Evolutionary conservation across 2,888 invertebrate species (phyloP).

Genomic region (Carterocephalus palaemon): DNA sequence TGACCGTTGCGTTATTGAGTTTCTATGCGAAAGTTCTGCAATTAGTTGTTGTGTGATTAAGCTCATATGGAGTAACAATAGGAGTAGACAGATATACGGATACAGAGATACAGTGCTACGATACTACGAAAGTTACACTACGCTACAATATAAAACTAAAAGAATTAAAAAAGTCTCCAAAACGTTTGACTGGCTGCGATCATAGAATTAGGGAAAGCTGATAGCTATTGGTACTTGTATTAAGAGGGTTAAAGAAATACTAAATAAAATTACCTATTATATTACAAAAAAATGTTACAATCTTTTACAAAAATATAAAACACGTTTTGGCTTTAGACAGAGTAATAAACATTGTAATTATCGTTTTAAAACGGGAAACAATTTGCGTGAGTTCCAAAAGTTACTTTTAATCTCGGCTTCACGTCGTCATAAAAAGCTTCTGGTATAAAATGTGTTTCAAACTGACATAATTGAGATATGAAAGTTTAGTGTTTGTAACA

Average conservation of each 20-base stretch:
- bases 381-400: conserved; percentile 15
- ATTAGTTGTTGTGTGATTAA: conserved; percentile 45
- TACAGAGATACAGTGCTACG: too few species aligned
- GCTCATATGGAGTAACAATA: conserved; percentile 1
- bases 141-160: too few species aligned
- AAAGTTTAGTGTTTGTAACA: conserved; percentile 20
- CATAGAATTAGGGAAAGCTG: too few species aligned
- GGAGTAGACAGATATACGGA: too few species aligned
- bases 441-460: conserved; percentile 9
- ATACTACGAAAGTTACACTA: too few species aligned
- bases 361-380: conserved; percentile 13
- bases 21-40: conserved; percentile 54
- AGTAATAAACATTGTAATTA: conserved; percentile 10
- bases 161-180: too few species aligned
- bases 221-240: too few species aligned
- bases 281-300: too few species aligned
- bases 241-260: too few species aligned
- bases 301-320: too few species aligned
- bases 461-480: conserved; percentile 12
- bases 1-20: conserved; percentile 63
- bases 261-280: too few species aligned
- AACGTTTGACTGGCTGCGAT: too few species aligned
- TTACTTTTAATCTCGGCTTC: conserved; percentile 19
- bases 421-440: conserved; percentile 19
- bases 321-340: not conserved